Base-by-base conservation (phyloP, 1,140 invertebrate species). In the Notospermus geniculatus region DNA sequence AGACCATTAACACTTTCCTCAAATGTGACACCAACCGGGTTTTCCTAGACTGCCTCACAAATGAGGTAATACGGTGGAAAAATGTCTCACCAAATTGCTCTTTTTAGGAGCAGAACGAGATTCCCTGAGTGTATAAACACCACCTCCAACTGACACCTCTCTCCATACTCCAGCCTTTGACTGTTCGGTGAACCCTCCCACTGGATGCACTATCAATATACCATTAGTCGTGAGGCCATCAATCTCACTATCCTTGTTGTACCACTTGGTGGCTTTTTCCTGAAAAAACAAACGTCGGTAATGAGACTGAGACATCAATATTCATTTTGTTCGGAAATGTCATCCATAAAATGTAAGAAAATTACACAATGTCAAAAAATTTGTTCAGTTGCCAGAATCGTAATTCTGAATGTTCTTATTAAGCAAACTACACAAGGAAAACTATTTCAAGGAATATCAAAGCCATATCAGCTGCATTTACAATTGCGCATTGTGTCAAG, bases 221-320 rank as follows among this genome's bases (percentile, higher is more conserved):
- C 97, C 97, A 82, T 99, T 99, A 59, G 97, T 99, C 56, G 97
- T 99, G 57, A 98, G 84, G 29, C 97, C 97, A 84, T 99, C 97
- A 63, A 98, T 96, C 83, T 97, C 94, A 60, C 89, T 87, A 75
- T 91, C 92, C 74, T 96, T 93, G 75, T 83, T 84, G 68, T 97
- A 92, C 97, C 97, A 99, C 84, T 98, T 99, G 17, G 94, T 97
- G 43, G 97, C 96, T 83, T 98, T 99, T 83, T 98, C 96, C 95
- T 98, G 74, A 17, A 67, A 59, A 66, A 58, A 19, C 25, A 43
- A 56, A 43, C 32, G 1, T 60, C 17, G 1, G 7, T 22, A n/a
- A n/a, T n/a, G n/a, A n/a, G n/a, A n/a, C n/a, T n/a, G n/a, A n/a
- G n/a, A n/a, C n/a, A n/a, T n/a, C n/a, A n/a, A n/a, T n/a, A n/a